Evolutionary conservation across 2,797 vertebrate genomes (phyloP).

Genomic region (Peromyscus eremicus): DNA sequence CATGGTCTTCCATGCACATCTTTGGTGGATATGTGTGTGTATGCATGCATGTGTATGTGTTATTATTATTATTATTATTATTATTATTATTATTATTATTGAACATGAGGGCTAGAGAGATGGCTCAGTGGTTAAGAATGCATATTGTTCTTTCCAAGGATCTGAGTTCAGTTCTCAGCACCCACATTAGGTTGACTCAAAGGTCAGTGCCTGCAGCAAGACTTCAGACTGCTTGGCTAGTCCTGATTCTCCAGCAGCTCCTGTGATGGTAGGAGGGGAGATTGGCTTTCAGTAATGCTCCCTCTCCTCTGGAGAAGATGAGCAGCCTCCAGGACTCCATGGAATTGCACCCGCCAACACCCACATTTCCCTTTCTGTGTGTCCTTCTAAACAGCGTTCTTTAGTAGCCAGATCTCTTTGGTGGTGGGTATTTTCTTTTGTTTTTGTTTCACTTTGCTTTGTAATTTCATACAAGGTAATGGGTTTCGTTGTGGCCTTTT

Average conservation of each 20-base stretch:
- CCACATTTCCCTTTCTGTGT: background rate
- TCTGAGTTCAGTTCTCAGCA: background rate
- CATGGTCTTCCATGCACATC: background rate
- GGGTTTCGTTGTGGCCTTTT: background rate
- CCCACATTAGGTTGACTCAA: background rate
- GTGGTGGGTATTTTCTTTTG: background rate
- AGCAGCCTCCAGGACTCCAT: background rate
- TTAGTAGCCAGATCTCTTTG: background rate
- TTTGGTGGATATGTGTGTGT: background rate
- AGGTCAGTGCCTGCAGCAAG: background rate
- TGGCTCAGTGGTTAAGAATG: background rate
- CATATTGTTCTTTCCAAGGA: no score
- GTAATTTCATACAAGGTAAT: background rate
- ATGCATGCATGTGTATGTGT: no score
- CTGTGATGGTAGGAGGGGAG: accelerated
- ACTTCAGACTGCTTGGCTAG: background rate
- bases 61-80: no score
- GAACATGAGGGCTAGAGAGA: background rate
- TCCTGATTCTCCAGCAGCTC: background rate
- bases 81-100: no score
- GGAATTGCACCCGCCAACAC: background rate
- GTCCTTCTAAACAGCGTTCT: background rate
- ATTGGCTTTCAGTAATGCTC: background rate
- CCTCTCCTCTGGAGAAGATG: background rate
- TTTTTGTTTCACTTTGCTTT: background rate